Evolutionary conservation across 2,113 vertebrate species (phyloP), one percentile per base, ranked within the genome.

Genomic region (Oryzias melastigma): DNA sequence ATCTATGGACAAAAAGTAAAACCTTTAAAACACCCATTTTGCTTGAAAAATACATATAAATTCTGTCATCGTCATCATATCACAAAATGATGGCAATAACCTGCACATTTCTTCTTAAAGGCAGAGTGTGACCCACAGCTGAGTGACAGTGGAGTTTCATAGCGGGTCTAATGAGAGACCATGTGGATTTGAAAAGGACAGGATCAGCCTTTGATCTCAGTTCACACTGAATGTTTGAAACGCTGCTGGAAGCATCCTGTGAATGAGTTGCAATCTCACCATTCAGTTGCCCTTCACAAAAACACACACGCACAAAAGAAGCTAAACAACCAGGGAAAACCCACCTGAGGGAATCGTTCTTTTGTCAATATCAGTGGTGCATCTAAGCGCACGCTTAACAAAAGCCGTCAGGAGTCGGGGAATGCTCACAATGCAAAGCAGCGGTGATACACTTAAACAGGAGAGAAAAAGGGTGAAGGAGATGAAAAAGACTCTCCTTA

Each of bases 131-230:
- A 35, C 29, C 7, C 35, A 35, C 3, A 35, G 35, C 35, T 35
- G 35, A 35, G 35, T 10, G 35, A 35, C 35, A 35, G 35, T 10
- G 35, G 35, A 35, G 35, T 27, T 2, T 35, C 35, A 35, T 35
- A 53, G n/a, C 63, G 70, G 58, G 22, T 19, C 54, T 83, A 78
- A 83, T 80, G 66, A 81, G 77, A 80, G 57, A 62, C 67, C 46
- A 2, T 71, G 73, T 62, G 75, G 62, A 71, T 72, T 65, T 71
- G 24, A 73, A 78, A 65, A 63, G 20, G 24, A 68, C 50, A 35
- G 27, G 54, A 51, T 58, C 35, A 5, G 58, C 51, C 69, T 80
- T 82, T 78, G 67, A 85, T 78, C 68, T 50, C 46, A 41, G 57
- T 49, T 68, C 13, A 45, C 54, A 12, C 48, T 48, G 55, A 76